Base-by-base conservation (phyloP, 2,797 vertebrate genomes). In the Oryzias dopingdopingensis region DNA sequence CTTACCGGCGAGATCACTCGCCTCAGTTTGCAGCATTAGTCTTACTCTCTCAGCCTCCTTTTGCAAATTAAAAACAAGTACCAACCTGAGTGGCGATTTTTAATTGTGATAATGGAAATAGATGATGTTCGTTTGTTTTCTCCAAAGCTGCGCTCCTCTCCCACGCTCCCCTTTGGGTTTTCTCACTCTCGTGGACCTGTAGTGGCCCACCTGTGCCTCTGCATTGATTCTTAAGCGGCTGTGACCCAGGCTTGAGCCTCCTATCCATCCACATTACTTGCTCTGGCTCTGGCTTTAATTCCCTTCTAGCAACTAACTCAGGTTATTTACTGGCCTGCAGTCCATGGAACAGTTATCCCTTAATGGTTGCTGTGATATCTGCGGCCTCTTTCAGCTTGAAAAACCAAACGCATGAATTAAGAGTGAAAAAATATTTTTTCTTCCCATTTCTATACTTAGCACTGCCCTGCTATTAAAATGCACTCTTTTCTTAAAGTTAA, bases 241-340 rank as follows among this genome's bases (percentile, higher is more conserved):
- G 79, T 92, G 90, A 92, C 90, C 91, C 86, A 68, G 77, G 71
- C 74, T 83, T 76, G 86, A 88, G 86, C 85, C 87, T 87, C 86
- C 90, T 90, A 92, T 93, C 90, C 89, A 92, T 92, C 90, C 90
- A 86, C 87, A 93, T 92, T 92, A 93, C 83, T 56, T 75, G 74
- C 85, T 88, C 75, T 83, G 81, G 80, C 80, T 82, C 87, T 78
- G 79, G 67, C 86, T 85, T 86, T 92, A 91, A 91, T 93, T 92
- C 83, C 84, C 74, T 85, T 78, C 86, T 86, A 86, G 91, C 88
- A 91, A 86, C 89, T 85, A 86, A 86, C 86, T 84, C 74, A 80
- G 86, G 83, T 90, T 91, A 91, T 91, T 92, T 91, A 90, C 90
- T 79, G 84, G 74, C 79, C 76, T 74, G 49, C 60, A 77, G 56